A percentile compares a stretch with the other conserved stretches of the same genome.
Evolutionary conservation across 1,140 invertebrate genomes (phyloP).

Genomic region (Panagrolaimus sp.): DNA sequence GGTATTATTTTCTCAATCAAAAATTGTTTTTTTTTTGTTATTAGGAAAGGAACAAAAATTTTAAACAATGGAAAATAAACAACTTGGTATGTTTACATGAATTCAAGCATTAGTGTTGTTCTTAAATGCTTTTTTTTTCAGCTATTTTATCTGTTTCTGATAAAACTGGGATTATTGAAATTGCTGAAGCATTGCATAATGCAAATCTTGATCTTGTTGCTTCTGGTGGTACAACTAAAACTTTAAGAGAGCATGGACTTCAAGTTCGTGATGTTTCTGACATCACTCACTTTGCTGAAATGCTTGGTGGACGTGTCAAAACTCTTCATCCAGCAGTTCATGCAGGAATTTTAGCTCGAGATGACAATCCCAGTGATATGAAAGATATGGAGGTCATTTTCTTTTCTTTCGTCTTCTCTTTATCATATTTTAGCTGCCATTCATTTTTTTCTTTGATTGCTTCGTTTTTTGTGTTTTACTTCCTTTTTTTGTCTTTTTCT

Average conservation of each 20-base stretch:
- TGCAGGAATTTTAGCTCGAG: conserved; percentile 66
- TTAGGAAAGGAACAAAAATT: too few species aligned
- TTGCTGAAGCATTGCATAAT: conserved; percentile 71
- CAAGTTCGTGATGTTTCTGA: conserved; percentile 67
- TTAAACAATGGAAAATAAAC: too few species aligned
- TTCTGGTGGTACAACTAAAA: conserved; percentile 85
- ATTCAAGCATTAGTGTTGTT: too few species aligned
- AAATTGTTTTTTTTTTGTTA: too few species aligned
- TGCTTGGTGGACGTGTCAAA: conserved; percentile 91
- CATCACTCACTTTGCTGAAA: conserved; percentile 75
- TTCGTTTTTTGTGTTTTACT: too few species aligned
- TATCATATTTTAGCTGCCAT: too few species aligned
- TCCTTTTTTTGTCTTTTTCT: too few species aligned
- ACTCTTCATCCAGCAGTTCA: conserved; percentile 93
- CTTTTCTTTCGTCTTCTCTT: not conserved
- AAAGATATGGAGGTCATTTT: conserved; percentile 68
- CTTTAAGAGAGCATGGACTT: conserved; percentile 73
- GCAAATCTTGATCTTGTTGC: conserved; percentile 78
- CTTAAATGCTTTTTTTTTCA: conserved; percentile 59
- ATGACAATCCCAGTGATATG: conserved; percentile 70
- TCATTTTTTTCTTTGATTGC: too few species aligned
- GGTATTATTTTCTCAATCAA: too few species aligned
- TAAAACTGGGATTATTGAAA: conserved; percentile 75
- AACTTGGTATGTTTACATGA: too few species aligned
- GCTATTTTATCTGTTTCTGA: conserved; percentile 89